phyloP scores from a whole-genome alignment of 2,888 invertebrate species.

The Machimus rusticus region DNA sequence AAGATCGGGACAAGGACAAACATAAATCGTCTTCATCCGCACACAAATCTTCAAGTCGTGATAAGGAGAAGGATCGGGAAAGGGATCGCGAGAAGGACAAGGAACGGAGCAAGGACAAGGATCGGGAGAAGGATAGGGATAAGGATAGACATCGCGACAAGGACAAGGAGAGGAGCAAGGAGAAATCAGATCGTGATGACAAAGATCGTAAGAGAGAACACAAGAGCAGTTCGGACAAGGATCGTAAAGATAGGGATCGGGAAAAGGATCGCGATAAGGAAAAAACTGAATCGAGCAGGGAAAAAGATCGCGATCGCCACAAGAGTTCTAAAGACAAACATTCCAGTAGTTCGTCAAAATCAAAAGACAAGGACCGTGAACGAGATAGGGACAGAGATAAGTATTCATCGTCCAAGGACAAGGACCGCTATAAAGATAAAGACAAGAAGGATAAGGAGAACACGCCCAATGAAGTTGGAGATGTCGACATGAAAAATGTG shows the following conservation, averaged over 20 bases:
- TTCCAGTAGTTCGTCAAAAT: constrained; percentile 58
- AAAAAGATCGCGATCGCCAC: constrained; percentile 52
- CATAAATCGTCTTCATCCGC: constrained; percentile 58
- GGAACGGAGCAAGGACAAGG: constrained; percentile 60
- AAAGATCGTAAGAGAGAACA: constrained; percentile 60
- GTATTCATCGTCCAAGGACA: constrained; percentile 55
- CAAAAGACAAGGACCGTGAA: constrained; percentile 59
- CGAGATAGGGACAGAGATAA: constrained; percentile 59
- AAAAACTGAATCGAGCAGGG: constrained; percentile 39
- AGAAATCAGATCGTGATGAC: constrained; percentile 52
- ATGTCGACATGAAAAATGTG: constrained; percentile 56
- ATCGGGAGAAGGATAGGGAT: constrained; percentile 54
- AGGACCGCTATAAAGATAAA: constrained; percentile 55
- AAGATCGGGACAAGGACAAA: constrained; percentile 63
- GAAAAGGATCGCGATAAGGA: constrained; percentile 47
- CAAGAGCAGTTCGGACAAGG: constrained; percentile 56
- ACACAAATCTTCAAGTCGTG: constrained; percentile 59
- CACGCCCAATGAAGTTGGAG: not conserved
- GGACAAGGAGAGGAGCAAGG: constrained; percentile 53
- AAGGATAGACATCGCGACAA: constrained; percentile 56
- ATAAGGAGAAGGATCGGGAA: constrained; percentile 57
- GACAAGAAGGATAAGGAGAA: not conserved
- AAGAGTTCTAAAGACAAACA: constrained; percentile 61
- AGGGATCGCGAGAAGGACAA: constrained; percentile 59
- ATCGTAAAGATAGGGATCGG: constrained; percentile 12